phyloP scores from a whole-genome alignment of 2,888 invertebrate species.

The Monopis laevigella region DNA sequence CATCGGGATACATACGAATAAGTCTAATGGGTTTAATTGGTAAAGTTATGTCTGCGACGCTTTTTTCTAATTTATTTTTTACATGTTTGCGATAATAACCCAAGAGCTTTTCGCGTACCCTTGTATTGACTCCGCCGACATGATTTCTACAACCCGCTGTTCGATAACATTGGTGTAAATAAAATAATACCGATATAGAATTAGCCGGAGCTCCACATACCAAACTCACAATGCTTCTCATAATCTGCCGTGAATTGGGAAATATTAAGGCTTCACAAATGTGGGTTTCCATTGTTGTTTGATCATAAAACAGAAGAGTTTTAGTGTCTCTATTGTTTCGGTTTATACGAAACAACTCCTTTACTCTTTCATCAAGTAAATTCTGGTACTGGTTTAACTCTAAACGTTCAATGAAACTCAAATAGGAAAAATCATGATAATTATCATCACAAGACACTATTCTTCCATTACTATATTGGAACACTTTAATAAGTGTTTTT shows the following conservation, averaged over 20 bases:
- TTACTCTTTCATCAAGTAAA: constrained; percentile 37
- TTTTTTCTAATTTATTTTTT: constrained; percentile 35
- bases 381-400: constrained; percentile 50
- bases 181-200: constrained; percentile 49
- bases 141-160: constrained; percentile 39
- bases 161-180: constrained; percentile 51
- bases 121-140: constrained; percentile 43
- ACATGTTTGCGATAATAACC: constrained; percentile 43
- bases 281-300: constrained; percentile 48
- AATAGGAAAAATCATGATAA: constrained; percentile 43
- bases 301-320: constrained; percentile 39
- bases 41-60: constrained; percentile 41
- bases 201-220: constrained; percentile 44
- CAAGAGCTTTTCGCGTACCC: constrained; percentile 44
- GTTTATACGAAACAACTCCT: constrained; percentile 34
- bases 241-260: constrained; percentile 42
- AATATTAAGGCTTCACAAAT: constrained; percentile 41
- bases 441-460: constrained; percentile 31
- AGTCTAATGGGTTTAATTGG: constrained; percentile 35
- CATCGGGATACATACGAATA: constrained; percentile 39
- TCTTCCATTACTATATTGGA: constrained; percentile 40
- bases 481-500: constrained; percentile 33
- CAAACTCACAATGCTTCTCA: constrained; percentile 43
- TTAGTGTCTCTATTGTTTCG: constrained; percentile 22
- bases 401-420: constrained; percentile 41